phyloP scores from a whole-genome alignment of 2,113 vertebrate species.

The Corydoras maculifer region DNA sequence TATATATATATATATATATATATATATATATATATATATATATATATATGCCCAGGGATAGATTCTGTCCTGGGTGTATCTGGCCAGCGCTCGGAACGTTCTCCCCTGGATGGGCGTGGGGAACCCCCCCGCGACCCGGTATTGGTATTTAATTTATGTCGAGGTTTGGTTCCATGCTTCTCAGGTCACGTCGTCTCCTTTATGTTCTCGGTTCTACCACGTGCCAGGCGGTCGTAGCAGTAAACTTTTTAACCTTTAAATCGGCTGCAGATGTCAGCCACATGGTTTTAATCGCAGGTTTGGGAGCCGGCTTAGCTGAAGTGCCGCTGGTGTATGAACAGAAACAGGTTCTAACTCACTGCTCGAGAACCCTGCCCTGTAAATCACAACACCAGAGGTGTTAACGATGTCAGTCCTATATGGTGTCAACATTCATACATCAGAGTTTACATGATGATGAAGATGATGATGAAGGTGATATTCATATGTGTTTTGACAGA shows the following conservation, averaged over 20 bases:
- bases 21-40: background rate
- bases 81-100: too few species aligned
- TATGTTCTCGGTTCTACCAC: constrained; percentile 52
- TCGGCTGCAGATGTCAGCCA: constrained; percentile 60
- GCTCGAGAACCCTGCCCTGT: constrained; percentile 65
- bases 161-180: constrained; percentile 45
- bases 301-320: constrained; percentile 44
- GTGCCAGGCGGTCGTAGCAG: constrained; percentile 59
- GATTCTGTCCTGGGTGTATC: too few species aligned
- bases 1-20: too few species aligned
- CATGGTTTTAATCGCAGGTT: constrained; percentile 55
- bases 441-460: too few species aligned
- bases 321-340: constrained; percentile 18
- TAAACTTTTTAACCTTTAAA: constrained; percentile 53
- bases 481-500: too few species aligned
- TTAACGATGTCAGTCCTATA: too few species aligned
- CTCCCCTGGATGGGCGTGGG: too few species aligned
- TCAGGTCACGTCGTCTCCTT: constrained; percentile 28
- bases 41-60: too few species aligned
- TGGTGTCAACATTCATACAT: too few species aligned
- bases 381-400: constrained; percentile 20
- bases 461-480: too few species aligned
- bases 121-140: too few species aligned
- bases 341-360: constrained; percentile 58
- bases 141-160: background rate